These are phyloP conservation scores for Psettodes erumei DNA, from an alignment of 2,113 vertebrate species.

Conservation along the genomic window DNA sequence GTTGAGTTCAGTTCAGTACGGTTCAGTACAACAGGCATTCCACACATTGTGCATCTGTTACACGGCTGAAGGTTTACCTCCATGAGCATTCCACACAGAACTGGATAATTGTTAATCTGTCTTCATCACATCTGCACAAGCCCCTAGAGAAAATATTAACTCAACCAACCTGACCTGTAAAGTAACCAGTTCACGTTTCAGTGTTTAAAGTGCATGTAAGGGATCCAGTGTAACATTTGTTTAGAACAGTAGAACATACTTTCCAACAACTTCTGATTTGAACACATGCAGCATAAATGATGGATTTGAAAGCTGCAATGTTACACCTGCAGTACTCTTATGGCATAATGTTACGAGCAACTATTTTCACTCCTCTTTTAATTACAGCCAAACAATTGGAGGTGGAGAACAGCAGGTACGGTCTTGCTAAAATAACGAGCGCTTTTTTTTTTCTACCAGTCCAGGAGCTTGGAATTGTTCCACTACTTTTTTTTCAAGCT, in stretches of 20 bases:
- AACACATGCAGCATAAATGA: not conserved
- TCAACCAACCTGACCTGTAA: not conserved
- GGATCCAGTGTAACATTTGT: too few species aligned
- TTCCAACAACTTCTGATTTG: too few species aligned
- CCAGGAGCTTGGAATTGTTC: not conserved
- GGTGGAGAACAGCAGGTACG: not conserved
- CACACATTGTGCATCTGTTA: not conserved
- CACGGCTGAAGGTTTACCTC: not conserved
- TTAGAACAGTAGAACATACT: too few species aligned
- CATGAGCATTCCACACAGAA: not conserved
- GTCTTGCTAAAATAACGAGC: not conserved
- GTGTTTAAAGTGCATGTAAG: not conserved
- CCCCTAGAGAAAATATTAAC: not conserved
- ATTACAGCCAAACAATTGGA: not conserved
- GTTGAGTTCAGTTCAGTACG: too few species aligned
- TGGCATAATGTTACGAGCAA: too few species aligned
- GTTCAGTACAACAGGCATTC: not conserved
- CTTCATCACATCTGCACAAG: not conserved
- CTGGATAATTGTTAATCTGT: not conserved
- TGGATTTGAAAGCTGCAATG: too few species aligned
- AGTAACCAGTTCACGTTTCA: not conserved
- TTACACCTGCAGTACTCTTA: not conserved
- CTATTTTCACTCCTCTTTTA: not conserved
- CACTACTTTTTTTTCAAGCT: not conserved
- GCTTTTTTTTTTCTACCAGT: not conserved